Evolutionary conservation across 2,113 vertebrate species (phyloP).

Genomic region (Aspiorhynchus laticeps): DNA sequence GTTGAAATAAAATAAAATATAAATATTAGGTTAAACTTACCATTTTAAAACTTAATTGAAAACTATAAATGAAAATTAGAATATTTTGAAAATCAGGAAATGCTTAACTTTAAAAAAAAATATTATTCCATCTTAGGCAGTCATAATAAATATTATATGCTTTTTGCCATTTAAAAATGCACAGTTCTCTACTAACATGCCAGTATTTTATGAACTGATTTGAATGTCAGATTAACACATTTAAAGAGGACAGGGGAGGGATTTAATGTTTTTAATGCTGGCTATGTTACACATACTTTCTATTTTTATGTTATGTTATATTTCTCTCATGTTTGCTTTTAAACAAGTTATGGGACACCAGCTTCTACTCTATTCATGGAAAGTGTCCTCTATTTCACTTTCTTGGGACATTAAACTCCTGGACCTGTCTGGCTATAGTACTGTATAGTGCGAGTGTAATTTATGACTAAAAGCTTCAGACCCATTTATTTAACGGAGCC

Average conservation of each 20-base stretch:
- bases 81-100: too few relatives aligned
- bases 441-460: background rate
- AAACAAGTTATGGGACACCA: background rate
- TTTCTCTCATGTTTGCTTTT: background rate
- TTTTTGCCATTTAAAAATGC: too few relatives aligned
- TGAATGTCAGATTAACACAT: background rate
- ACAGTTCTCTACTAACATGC: too few relatives aligned
- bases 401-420: background rate
- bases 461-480: constrained; percentile 13
- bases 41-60: too few relatives aligned
- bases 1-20: too few relatives aligned
- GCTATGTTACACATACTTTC: background rate
- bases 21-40: too few relatives aligned
- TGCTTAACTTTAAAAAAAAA: background rate
- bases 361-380: background rate
- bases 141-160: background rate
- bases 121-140: background rate
- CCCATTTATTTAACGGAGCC: constrained; percentile 15
- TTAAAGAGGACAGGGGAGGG: background rate
- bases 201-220: background rate
- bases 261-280: background rate
- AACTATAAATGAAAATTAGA: too few relatives aligned
- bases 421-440: background rate
- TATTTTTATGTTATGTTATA: background rate
- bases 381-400: background rate